These are phyloP conservation scores for Azemiops feae DNA, from an alignment of 2,113 vertebrate genomes.

Conservation along the genomic window DNA sequence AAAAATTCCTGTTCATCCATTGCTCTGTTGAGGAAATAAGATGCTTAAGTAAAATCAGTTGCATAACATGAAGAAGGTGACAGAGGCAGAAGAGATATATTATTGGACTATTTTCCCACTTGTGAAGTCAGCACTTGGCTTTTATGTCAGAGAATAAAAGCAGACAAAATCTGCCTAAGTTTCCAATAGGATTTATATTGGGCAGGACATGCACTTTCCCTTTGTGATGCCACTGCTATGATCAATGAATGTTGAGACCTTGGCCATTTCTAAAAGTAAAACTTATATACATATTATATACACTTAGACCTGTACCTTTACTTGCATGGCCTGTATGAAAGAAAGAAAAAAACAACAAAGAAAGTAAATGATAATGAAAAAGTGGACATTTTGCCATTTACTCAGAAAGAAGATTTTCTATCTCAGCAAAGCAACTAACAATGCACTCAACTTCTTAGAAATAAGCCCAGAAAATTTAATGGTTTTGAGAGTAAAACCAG, in stretches of 20 bases:
- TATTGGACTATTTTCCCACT: neutral
- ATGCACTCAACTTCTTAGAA: neutral
- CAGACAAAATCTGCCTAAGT: constrained; percentile 32
- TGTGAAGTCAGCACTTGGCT: neutral
- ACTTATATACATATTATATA: constrained; percentile 81
- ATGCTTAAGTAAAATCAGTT: neutral
- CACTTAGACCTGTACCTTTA: constrained; percentile 88
- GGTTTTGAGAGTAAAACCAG: neutral
- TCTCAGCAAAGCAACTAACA: constrained; percentile 28
- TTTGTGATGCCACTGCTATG: constrained; percentile 74
- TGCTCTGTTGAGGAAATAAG: constrained; percentile 24
- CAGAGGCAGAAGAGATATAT: constrained; percentile 63
- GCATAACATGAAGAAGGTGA: constrained; percentile 38
- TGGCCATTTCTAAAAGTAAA: constrained; percentile 68
- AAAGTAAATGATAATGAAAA: constrained; percentile 68
- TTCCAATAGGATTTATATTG: constrained; percentile 3
- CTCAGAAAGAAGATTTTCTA: constrained; percentile 46
- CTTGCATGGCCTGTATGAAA: constrained; percentile 86
- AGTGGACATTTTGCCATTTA: constrained; percentile 47
- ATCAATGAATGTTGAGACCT: constrained; percentile 67
- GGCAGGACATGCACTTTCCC: constrained; percentile 28
- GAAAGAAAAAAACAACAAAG: constrained; percentile 75
- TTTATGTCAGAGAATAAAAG: constrained; percentile 25
- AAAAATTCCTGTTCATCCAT: neutral
- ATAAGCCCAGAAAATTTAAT: neutral